Percentiles rank a stretch among this genome's conserved stretches.
Conservation (phyloP, 2,797 vertebrate genomes). For the Coranthus polyacanthus region DNA sequence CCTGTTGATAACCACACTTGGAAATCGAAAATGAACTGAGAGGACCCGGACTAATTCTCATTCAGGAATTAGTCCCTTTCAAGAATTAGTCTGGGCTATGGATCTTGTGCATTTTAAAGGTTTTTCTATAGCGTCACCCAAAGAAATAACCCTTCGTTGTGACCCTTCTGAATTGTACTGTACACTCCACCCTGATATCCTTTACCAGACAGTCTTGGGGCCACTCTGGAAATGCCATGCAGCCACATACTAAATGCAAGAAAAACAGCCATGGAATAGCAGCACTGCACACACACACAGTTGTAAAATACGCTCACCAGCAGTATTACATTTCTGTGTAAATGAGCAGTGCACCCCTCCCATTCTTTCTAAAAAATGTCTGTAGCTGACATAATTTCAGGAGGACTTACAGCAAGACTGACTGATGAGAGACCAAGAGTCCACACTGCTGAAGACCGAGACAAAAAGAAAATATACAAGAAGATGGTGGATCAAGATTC, state of each 20-base stretch:
- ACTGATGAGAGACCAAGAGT: constrained; percentile 56
- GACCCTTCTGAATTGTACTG: constrained; percentile 29
- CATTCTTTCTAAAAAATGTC: constrained; percentile 49
- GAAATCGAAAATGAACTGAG: no score
- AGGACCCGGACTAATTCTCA: no score
- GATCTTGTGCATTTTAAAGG: no score
- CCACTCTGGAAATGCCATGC: constrained; percentile 63
- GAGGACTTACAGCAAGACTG: constrained; percentile 55
- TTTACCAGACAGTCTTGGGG: constrained; percentile 32
- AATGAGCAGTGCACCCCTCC: constrained; percentile 63
- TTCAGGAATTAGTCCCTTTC: no score
- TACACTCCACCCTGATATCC: constrained; percentile 49
- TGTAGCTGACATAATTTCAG: constrained; percentile 68
- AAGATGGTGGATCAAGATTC: constrained; percentile 42
- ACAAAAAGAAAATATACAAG: constrained; percentile 71
- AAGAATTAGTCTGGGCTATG: no score
- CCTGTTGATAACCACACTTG: no score
- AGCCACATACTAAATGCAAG: constrained; percentile 63
- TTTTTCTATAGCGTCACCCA: no score
- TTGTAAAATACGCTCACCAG: constrained; percentile 49
- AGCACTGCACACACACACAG: constrained; percentile 37
- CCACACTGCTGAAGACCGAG: constrained; percentile 38
- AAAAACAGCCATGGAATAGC: constrained; percentile 60
- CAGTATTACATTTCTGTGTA: constrained; percentile 68
- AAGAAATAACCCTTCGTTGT: constrained; percentile 1